Percentiles rank a stretch among this genome's conserved stretches.
Conservation (phyloP, 2,113 vertebrate species). For the Sprattus sprattus region DNA sequence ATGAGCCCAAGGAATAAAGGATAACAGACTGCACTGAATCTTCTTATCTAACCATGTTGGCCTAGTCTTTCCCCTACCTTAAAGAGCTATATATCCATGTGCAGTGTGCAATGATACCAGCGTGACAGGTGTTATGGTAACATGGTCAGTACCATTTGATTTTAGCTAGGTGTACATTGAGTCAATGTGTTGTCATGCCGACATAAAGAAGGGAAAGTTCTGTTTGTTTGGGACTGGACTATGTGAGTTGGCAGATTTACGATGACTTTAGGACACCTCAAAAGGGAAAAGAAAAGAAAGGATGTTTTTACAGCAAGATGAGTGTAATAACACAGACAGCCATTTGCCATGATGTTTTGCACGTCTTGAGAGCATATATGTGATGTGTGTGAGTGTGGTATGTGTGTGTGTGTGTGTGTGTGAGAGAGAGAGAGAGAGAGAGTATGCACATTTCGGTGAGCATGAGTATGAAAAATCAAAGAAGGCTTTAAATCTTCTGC, state of each 20-base stretch:
- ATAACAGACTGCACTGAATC: not conserved
- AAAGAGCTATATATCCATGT: not conserved
- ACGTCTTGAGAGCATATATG: constrained; percentile 37
- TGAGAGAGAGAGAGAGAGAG: not conserved
- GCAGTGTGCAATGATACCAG: not conserved
- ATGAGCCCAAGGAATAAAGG: not conserved
- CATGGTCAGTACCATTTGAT: not conserved
- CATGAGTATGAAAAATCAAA: constrained; percentile 47
- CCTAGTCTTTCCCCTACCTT: not conserved
- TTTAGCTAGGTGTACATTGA: not conserved
- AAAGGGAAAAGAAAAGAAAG: constrained; percentile 24
- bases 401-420: not conserved
- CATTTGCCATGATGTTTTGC: constrained; percentile 39
- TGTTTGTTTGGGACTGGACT: not conserved
- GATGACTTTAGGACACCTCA: constrained; percentile 15
- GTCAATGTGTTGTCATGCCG: not conserved
- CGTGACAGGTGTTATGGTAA: not conserved
- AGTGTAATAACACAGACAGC: constrained; percentile 33
- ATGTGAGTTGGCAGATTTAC: not conserved
- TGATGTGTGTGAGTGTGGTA: constrained; percentile 32
- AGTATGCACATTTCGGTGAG: not conserved
- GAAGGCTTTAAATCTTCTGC: constrained; percentile 57
- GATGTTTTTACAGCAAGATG: constrained; percentile 17
- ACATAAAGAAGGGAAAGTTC: not conserved
- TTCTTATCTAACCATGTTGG: not conserved